These are phyloP conservation scores for Sebastolobus alascanus DNA, from an alignment of 2,797 vertebrate genomes.

Conservation along the genomic window DNA sequence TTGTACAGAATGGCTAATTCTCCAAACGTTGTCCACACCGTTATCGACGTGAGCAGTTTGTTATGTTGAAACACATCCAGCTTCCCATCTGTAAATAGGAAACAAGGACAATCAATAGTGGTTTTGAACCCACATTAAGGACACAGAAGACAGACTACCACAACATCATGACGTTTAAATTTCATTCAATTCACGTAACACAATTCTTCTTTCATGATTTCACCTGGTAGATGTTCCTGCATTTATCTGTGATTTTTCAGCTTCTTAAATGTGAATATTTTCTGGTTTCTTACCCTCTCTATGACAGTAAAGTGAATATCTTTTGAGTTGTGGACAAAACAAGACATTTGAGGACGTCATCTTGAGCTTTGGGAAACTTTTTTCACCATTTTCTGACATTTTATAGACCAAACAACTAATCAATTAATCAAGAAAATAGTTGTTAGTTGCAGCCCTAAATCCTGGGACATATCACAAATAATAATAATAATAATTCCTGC, in stretches of 20 bases:
- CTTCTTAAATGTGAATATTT: too few species aligned
- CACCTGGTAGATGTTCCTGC: neutral
- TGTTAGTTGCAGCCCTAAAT: too few species aligned
- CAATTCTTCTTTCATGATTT: neutral
- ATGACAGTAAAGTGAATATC: too few species aligned
- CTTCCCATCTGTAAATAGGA: constrained; percentile 87
- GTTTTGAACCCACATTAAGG: constrained; percentile 4
- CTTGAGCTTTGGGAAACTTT: too few species aligned
- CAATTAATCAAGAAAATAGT: too few species aligned
- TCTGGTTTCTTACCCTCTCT: too few species aligned
- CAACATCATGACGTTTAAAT: neutral
- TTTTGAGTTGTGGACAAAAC: too few species aligned
- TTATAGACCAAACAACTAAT: too few species aligned
- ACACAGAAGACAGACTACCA: neutral
- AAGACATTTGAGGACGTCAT: too few species aligned
- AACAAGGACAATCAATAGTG: constrained; percentile 58
- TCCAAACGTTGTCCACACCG: constrained; percentile 93
- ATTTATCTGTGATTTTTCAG: neutral
- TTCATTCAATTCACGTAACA: neutral
- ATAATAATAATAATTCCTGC: neutral
- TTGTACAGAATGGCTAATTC: constrained; percentile 96
- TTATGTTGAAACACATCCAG: constrained; percentile 94
- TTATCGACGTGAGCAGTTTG: constrained; percentile 90
- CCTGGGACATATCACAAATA: neutral
- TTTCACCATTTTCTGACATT: too few species aligned